Conservation (phyloP, 1,140 invertebrate species). For the Rhysida immarginata region DNA sequence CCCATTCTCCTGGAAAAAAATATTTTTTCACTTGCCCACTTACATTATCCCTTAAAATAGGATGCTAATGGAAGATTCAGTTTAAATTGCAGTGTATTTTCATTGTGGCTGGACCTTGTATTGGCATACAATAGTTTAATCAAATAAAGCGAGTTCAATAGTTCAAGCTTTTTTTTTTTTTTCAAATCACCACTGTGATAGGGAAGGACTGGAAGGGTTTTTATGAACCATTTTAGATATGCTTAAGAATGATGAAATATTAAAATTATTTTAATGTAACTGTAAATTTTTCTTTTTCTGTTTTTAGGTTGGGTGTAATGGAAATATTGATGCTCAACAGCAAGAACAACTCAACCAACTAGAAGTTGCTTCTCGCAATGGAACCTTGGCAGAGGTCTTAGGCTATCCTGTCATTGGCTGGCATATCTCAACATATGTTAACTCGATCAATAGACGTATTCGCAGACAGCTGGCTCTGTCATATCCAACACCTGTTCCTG, state of each 20-base stretch:
- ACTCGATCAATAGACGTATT: not conserved
- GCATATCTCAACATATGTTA: slow-evolving; percentile 33
- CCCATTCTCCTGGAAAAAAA: no score
- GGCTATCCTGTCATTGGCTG: slow-evolving; percentile 46
- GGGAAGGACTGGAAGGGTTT: no score
- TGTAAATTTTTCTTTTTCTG: slow-evolving; percentile 5
- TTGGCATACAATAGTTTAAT: no score
- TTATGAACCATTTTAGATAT: not conserved
- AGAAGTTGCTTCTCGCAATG: slow-evolving; percentile 42
- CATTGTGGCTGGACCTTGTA: no score
- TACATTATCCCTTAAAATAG: no score
- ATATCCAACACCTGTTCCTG: slow-evolving; percentile 16
- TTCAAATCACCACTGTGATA: no score
- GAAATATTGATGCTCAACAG: slow-evolving; percentile 39
- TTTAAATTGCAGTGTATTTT: no score
- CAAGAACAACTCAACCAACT: slow-evolving; percentile 40
- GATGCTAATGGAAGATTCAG: no score
- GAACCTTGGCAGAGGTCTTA: slow-evolving; percentile 42
- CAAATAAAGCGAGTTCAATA: no score
- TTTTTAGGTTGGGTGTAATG: slow-evolving; percentile 47
- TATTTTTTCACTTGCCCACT: no score
- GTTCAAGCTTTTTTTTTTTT: no score
- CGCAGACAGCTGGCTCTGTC: not conserved
- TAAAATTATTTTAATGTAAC: not conserved
- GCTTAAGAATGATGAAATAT: not conserved